phyloP scores from a whole-genome alignment of 2,113 vertebrate species.

The Apaloderma vittatum region DNA sequence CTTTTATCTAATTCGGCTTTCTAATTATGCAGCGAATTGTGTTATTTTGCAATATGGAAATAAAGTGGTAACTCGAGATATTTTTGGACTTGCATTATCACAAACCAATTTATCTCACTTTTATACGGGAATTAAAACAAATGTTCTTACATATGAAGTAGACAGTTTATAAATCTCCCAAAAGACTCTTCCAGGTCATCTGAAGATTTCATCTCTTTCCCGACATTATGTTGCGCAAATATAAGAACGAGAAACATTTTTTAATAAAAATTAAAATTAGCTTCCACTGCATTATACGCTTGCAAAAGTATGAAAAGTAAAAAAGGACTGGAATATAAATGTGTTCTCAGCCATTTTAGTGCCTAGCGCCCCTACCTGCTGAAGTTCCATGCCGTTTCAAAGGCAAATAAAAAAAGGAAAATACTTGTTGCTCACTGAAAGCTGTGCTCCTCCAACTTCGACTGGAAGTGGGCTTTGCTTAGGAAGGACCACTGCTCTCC shows the following conservation, averaged over 20 bases:
- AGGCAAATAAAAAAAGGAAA: not conserved
- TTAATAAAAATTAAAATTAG: slow-evolving; percentile 40
- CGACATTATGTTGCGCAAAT: slow-evolving; percentile 1
- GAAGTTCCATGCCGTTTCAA: not conserved
- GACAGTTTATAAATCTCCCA: slow-evolving; percentile 41
- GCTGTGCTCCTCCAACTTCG: not conserved
- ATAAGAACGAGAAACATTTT: slow-evolving; percentile 14
- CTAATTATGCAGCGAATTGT: slow-evolving; percentile 34
- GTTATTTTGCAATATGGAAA: slow-evolving; percentile 57
- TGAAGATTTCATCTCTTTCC: slow-evolving; percentile 1
- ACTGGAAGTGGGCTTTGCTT: not conserved
- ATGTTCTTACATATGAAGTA: slow-evolving; percentile 2
- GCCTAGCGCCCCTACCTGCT: not conserved
- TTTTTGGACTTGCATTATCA: slow-evolving; percentile 45
- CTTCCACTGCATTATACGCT: not conserved
- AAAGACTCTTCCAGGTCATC: slow-evolving; percentile 27
- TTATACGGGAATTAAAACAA: slow-evolving; percentile 60
- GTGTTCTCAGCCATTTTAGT: not conserved
- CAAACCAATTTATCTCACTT: slow-evolving; percentile 56
- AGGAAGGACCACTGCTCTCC: not conserved
- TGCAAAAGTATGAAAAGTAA: not conserved
- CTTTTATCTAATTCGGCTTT: slow-evolving; percentile 12
- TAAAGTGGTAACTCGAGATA: slow-evolving; percentile 47
- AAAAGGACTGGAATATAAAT: not conserved
- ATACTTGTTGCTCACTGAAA: not conserved